Evolutionary conservation across 2,797 vertebrate species (phyloP).

Genomic region (Sebastes hopkinsi): DNA sequence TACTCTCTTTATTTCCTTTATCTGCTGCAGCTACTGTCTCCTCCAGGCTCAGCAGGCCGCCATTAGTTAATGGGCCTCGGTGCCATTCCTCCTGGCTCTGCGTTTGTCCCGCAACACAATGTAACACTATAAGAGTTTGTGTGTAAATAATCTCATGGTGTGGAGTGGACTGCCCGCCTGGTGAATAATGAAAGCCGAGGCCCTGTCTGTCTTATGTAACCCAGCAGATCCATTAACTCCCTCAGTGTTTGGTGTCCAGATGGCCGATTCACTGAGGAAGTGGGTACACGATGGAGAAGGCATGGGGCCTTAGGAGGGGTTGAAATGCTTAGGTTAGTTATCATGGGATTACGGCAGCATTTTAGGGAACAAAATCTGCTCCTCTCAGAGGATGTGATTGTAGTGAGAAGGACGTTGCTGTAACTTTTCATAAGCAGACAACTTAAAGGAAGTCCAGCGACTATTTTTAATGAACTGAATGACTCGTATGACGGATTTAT

Average conservation of each 20-base stretch:
- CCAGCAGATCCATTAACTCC: constrained; percentile 57
- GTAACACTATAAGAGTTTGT: constrained; percentile 43
- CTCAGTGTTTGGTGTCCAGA: constrained; percentile 70
- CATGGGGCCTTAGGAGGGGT: constrained; percentile 6
- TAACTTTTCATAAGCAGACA: neutral
- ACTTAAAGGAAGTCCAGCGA: neutral
- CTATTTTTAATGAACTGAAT: neutral
- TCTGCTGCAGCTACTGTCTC: neutral
- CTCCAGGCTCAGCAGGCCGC: constrained; percentile 21
- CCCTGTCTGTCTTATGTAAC: constrained; percentile 64
- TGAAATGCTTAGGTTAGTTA: neutral
- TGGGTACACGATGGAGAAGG: constrained; percentile 7
- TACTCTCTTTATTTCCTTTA: neutral
- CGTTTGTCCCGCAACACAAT: constrained; percentile 36
- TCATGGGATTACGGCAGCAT: neutral
- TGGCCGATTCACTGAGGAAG: constrained; percentile 57
- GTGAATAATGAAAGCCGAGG: constrained; percentile 59
- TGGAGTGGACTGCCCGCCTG: constrained; percentile 24
- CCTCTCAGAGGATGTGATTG: neutral
- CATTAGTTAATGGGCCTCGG: constrained; percentile 37
- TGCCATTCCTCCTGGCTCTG: constrained; percentile 1
- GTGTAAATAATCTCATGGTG: constrained; percentile 62
- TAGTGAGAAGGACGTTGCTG: neutral
- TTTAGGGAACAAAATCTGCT: neutral
- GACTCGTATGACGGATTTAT: neutral